A percentile compares a stretch with the other conserved stretches of the same genome.
Evolutionary conservation across 1,140 invertebrate genomes (phyloP).

Genomic region (Popillia japonica): DNA sequence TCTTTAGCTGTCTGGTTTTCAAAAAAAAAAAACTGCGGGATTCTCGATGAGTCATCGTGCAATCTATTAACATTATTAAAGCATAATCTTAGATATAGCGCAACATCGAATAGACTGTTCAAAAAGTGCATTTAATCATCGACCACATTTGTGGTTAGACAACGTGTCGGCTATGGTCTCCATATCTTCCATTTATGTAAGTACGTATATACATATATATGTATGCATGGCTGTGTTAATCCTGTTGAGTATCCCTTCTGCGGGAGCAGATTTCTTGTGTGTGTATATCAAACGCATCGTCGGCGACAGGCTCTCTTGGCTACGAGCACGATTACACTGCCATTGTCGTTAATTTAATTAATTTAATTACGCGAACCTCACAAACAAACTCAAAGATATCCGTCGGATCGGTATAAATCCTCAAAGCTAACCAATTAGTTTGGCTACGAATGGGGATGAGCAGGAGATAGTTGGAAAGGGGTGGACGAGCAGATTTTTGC

Average conservation of each 20-base stretch:
- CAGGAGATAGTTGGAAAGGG: not conserved
- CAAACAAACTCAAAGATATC: conserved; percentile 35
- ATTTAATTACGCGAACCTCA: conserved; percentile 29
- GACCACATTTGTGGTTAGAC: not conserved
- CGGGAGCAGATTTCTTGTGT: not conserved
- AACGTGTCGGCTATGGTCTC: not conserved
- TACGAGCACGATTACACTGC: conserved; percentile 7
- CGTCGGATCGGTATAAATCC: conserved; percentile 26
- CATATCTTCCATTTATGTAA: not conserved
- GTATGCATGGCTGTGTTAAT: not conserved
- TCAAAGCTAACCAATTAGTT: conserved; percentile 32
- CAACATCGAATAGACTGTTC: not conserved
- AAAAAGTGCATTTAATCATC: conserved; percentile 28
- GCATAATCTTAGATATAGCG: not conserved
- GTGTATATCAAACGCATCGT: not conserved
- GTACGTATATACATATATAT: no score
- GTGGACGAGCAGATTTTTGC: conserved; percentile 19
- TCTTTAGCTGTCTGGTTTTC: no score
- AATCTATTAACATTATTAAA: not conserved
- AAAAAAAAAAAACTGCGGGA: no score
- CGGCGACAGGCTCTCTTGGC: not conserved
- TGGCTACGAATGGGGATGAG: not conserved
- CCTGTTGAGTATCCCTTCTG: not conserved
- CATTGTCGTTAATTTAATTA: conserved; percentile 31
- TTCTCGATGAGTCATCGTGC: no score